Evolutionary conservation across 2,113 vertebrate genomes (phyloP).

Genomic region (Eurypyga helias): DNA sequence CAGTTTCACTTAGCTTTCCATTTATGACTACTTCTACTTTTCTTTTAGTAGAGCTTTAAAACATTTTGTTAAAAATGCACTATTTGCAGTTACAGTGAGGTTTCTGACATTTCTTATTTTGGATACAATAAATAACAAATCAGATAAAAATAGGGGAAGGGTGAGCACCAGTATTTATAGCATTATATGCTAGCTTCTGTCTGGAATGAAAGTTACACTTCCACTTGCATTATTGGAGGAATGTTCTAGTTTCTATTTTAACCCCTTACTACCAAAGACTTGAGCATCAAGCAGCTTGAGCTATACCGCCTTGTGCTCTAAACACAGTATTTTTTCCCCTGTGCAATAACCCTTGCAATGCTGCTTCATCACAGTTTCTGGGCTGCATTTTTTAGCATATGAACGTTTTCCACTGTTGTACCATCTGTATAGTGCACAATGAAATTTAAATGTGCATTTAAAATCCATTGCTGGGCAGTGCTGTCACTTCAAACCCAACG

Average conservation of each 20-base stretch:
- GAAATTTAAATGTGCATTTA: background rate
- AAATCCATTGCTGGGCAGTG: background rate
- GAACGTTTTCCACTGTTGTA: rapidly evolving
- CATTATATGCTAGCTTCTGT: background rate
- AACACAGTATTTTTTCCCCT: background rate
- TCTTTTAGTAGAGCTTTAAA: background rate
- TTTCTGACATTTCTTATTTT: background rate
- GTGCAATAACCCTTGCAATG: background rate
- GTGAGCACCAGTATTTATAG: background rate
- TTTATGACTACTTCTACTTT: background rate
- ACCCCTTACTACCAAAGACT: background rate
- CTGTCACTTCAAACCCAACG: background rate
- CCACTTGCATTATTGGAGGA: background rate
- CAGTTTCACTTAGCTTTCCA: background rate
- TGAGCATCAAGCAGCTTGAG: background rate
- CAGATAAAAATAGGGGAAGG: background rate
- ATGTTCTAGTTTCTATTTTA: background rate
- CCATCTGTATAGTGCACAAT: rapidly evolving
- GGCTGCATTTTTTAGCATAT: background rate
- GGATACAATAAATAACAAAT: background rate
- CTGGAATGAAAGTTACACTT: background rate
- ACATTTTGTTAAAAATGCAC: background rate
- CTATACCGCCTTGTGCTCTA: background rate
- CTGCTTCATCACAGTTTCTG: background rate
- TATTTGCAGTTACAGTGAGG: background rate